These are phyloP conservation scores for Himalopsyche phryganea DNA, from an alignment of 1,140 invertebrate species.

Conservation along the genomic window DNA sequence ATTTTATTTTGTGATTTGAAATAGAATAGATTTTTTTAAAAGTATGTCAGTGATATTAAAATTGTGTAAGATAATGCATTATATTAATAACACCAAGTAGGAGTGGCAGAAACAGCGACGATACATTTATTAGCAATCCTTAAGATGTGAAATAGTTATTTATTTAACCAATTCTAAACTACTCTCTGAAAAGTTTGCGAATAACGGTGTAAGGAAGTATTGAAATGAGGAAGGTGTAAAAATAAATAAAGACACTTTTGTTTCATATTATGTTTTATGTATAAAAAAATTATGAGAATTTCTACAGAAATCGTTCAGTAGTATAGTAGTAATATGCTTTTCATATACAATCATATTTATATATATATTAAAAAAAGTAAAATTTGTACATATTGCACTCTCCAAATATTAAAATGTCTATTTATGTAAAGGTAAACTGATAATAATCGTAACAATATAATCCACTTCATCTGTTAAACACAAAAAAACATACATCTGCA, in stretches of 20 bases:
- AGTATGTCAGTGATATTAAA: too few species aligned
- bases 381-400: conserved; percentile 54
- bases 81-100: too few species aligned
- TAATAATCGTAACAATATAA: conserved; percentile 31
- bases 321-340: conserved; percentile 35
- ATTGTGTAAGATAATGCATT: too few species aligned
- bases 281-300: conserved; percentile 36
- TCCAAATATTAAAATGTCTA: conserved; percentile 41
- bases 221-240: neutral
- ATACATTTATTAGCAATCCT: too few species aligned
- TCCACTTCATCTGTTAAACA: conserved; percentile 27
- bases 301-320: conserved; percentile 36
- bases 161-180: too few species aligned
- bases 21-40: too few species aligned
- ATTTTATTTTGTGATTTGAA: too few species aligned
- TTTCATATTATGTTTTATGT: conserved; percentile 36
- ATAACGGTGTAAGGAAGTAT: too few species aligned
- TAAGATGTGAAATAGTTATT: too few species aligned
- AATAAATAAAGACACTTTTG: conserved; percentile 21
- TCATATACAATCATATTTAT: conserved; percentile 47
- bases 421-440: conserved; percentile 33
- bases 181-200: too few species aligned
- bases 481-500: conserved; percentile 22
- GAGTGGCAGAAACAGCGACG: too few species aligned
- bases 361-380: conserved; percentile 45